Base-by-base conservation (phyloP, 2,797 vertebrate genomes). In the Myotis findleyi region DNA sequence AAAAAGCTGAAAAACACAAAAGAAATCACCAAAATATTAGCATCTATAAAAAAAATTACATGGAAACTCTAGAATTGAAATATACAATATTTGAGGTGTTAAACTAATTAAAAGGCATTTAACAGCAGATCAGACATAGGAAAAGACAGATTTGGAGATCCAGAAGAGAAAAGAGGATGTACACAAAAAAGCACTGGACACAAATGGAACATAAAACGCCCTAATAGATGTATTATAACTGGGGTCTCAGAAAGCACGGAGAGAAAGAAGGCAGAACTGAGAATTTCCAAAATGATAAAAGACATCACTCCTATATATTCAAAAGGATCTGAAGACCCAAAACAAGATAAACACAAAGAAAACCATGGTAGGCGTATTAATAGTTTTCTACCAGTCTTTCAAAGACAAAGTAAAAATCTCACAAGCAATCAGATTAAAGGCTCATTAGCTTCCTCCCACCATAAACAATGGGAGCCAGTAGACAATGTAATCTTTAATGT, bases 271-370 rank as follows among this genome's bases (percentile, higher is more conserved):
- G 59, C 14, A 80, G 10, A 80, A n/a, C 4, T 86, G 49, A 89
- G 38, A 85, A 80, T 80, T 85, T 89, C 23, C 21, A 33, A 68
- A 94, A 94, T 2, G 3, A 0, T 68, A 68, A 79, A 55, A 92
- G 38, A 62, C 51, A 69, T 76, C 41, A 80, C 13, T 23, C 23
- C 23, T 16, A 55, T 20, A 75, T n/a, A 89, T 18, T 53, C 27
- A 62, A 93, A 90, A 87, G 59, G 41, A 87, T 69, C 33, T 81
- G 68, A 95, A 93, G 75, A 82, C 6, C 17, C 30, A 69, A 73
- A 72, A 51, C 21, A 71, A 84, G 25, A 89, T 49, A 73, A 80
- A 57, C 36, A 73, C 36, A 73, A 93, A 73, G 18, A 73, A 91
- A 82, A 69, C 12, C 49, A 76, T 14, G 25, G n/a, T 80, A 89